Conservation (phyloP, 2,797 vertebrate species). For the Sebastiscus albofasciatus region DNA sequence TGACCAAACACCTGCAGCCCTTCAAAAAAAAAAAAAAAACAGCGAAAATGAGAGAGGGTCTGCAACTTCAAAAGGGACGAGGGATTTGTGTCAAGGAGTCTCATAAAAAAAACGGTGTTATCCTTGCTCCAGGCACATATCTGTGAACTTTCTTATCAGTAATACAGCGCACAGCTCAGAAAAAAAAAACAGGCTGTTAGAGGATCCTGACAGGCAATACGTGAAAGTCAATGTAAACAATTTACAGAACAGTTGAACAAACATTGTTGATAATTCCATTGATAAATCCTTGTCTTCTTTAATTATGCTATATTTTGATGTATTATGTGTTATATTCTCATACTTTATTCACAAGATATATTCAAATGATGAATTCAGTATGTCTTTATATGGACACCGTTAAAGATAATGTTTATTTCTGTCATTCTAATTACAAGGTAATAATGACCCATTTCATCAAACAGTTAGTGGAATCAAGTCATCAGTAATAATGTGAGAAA, state of each 20-base stretch:
- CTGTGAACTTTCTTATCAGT: conserved; percentile 47
- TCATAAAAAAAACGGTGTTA: conserved; percentile 51
- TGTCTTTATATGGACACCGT: background rate
- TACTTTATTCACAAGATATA: background rate
- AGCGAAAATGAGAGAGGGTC: conserved; percentile 35
- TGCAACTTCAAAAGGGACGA: conserved; percentile 56
- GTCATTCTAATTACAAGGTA: background rate
- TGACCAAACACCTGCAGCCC: conserved; percentile 56
- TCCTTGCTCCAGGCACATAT: conserved; percentile 55
- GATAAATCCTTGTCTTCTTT: background rate
- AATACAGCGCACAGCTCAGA: conserved; percentile 23
- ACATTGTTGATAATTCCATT: background rate
- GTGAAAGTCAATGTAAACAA: conserved; percentile 9
- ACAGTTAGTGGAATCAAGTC: background rate
- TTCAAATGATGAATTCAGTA: background rate
- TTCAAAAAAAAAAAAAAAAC: conserved; percentile 30
- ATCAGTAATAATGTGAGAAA: background rate
- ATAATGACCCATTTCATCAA: background rate
- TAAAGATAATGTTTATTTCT: background rate
- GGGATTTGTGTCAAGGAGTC: conserved; percentile 66
- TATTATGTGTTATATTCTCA: background rate
- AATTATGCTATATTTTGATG: background rate
- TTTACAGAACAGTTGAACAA: background rate
- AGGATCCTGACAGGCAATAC: background rate
- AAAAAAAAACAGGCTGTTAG: conserved; percentile 2